Conservation (phyloP, 2,113 vertebrate species). For the Plecturocebus donacophilus region DNA sequence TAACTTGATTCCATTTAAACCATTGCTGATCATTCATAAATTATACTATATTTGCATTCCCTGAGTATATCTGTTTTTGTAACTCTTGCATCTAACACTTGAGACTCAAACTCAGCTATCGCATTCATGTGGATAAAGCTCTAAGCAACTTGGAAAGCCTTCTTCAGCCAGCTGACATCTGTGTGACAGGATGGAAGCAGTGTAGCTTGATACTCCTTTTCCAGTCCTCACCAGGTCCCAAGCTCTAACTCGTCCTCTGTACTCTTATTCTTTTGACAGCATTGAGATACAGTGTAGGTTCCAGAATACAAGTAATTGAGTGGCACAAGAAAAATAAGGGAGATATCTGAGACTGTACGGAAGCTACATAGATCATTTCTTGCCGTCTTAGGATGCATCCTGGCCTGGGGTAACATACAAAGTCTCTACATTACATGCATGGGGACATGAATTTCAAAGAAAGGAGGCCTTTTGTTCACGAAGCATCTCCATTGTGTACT, state of each 20-base stretch:
- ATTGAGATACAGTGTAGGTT: background rate
- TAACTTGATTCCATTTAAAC: background rate
- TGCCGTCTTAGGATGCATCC: background rate
- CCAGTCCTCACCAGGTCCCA: no score
- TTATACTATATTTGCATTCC: constrained; percentile 15
- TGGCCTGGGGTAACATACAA: background rate
- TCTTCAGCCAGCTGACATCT: constrained; percentile 9
- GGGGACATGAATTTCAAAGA: background rate
- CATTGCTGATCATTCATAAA: background rate
- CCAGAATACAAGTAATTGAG: background rate
- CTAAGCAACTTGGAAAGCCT: constrained; percentile 2
- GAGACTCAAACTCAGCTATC: background rate
- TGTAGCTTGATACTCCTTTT: background rate
- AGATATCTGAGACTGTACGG: accelerated
- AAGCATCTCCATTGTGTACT: background rate
- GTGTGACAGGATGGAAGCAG: background rate
- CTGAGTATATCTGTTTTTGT: background rate
- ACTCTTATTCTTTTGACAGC: background rate
- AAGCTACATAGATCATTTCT: background rate
- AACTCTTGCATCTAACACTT: background rate
- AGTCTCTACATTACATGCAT: background rate
- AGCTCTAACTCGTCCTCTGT: background rate
- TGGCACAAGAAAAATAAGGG: background rate
- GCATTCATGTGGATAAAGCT: background rate
- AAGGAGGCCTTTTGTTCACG: background rate